A percentile compares a stretch with the other conserved stretches of the same genome.
Conservation (phyloP, 2,888 invertebrate genomes). For the Glaucopsyche alexis region DNA sequence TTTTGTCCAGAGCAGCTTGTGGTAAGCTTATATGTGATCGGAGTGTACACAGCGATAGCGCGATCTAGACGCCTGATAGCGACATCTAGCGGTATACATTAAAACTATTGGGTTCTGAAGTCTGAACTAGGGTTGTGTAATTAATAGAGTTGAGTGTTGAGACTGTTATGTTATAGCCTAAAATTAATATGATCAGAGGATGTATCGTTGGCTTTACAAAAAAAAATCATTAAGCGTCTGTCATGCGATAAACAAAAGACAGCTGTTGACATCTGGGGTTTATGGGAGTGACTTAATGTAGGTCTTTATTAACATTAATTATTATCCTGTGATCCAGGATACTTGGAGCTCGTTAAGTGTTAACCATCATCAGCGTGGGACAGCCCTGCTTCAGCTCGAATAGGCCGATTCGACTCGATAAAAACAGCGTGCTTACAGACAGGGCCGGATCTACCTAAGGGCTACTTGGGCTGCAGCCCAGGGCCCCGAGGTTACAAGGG, state of each 20-base stretch:
- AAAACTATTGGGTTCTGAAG: too few species aligned
- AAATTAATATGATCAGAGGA: background rate
- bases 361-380: background rate
- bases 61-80: slow-evolving; percentile 43
- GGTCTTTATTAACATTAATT: background rate
- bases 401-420: too few species aligned
- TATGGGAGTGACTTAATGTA: background rate
- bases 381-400: too few species aligned
- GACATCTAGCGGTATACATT: slow-evolving; percentile 47
- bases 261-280: background rate
- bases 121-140: too few species aligned
- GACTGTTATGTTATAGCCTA: background rate
- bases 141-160: too few species aligned
- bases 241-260: background rate
- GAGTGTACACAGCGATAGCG: slow-evolving; percentile 42
- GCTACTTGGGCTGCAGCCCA: too few species aligned
- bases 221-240: background rate
- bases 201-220: background rate
- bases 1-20: slow-evolving; percentile 53
- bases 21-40: background rate
- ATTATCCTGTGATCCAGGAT: background rate
- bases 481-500: too few species aligned
- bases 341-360: background rate
- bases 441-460: too few species aligned
- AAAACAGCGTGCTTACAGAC: too few species aligned